Percentiles rank a stretch among this genome's conserved stretches.
Evolutionary conservation across 2,797 vertebrate genomes (phyloP).

Genomic region (Sus cebifrons): DNA sequence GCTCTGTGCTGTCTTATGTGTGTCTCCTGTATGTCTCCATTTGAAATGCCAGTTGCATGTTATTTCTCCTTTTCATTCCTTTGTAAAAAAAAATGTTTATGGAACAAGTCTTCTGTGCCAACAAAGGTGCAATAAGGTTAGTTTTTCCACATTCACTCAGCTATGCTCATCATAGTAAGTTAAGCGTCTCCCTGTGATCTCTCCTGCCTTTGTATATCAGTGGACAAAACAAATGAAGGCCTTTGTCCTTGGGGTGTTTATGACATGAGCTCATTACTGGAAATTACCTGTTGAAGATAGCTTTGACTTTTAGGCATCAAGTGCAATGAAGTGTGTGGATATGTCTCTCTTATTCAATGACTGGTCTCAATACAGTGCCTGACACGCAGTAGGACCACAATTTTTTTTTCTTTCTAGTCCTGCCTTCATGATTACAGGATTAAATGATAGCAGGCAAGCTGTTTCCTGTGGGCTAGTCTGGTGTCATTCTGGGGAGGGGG

Average conservation of each 20-base stretch:
- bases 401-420: neutral
- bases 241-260: neutral
- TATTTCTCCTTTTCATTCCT: neutral
- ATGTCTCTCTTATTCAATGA: neutral
- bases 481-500: neutral
- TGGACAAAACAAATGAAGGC: neutral
- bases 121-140: neutral
- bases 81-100: neutral
- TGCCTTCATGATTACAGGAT: neutral
- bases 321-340: neutral
- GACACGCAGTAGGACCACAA: neutral
- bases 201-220: neutral
- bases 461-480: neutral
- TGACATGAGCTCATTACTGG: neutral
- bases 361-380: neutral
- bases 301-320: neutral
- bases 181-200: neutral
- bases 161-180: neutral
- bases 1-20: neutral
- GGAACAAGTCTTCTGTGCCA: neutral
- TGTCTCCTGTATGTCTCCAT: neutral
- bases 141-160: neutral
- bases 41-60: neutral
- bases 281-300: neutral
- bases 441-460: neutral